Base-by-base conservation (phyloP, 2,113 vertebrate genomes). In the Apeltes quadracus region DNA sequence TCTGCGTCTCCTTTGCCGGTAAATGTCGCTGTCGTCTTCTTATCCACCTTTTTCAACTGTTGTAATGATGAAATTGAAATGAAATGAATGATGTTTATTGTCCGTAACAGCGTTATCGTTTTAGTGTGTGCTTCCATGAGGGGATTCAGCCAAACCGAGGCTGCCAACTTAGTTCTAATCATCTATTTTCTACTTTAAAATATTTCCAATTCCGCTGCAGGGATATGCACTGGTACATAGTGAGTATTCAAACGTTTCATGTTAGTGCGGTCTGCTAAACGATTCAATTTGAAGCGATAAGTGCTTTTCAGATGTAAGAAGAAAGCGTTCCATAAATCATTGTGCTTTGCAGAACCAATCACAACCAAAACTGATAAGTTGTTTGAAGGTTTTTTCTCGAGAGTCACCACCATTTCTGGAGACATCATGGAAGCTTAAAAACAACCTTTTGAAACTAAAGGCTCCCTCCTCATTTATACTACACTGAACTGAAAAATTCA, bases 401-500 rank as follows among this genome's bases (percentile, higher is more conserved):
- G 32, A 34, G 7, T 34, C 32, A 34, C 32, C 32, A 34, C n/a
- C 32, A 34, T 34, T 34, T 34, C 32, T 34, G 6, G 0, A 61
- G 22, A 53, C 65, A 67, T 66, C 0, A 39, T 10, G 9, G 62
- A 63, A 75, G 61, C 12, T 34, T 34, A 34, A 7, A 34, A 34
- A 34, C 32, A 7, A 34, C 32, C 0, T 38, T 67, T 14, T 61
- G 6, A 59, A 36, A 36, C 38, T 69, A 34, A 7, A 48, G 27
- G 27, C 22, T 25, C 18, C 7, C 10, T 39, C 22, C 5, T 32
- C 65, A 32, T 71, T 53, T 84, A 61, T 32, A 58, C 22, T 43
- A 46, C n/a, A 58, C 32, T 55, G 55, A 66, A 64, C 56, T 38
- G 5, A 67, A 41, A 61, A 41, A 82, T 72, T 76, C 62, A 76